Percentiles rank a stretch among this genome's conserved stretches.
phyloP scores from a whole-genome alignment of 2,797 vertebrate genomes.

The Serranus cabrilla region DNA sequence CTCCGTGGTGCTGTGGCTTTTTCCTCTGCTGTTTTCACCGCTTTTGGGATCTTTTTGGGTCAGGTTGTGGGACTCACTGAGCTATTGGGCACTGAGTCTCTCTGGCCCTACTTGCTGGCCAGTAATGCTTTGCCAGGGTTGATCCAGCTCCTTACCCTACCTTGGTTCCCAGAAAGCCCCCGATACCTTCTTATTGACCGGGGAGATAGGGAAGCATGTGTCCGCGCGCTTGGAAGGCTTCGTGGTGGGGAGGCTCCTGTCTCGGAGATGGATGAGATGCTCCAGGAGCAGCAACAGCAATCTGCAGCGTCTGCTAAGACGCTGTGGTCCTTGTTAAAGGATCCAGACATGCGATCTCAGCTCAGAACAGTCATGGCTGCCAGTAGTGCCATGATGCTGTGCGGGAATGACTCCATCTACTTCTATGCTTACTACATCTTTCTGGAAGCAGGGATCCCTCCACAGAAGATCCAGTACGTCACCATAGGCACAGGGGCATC shows the following conservation, averaged over 20 bases:
- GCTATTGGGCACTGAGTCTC: constrained; percentile 86
- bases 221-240: constrained; percentile 84
- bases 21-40: constrained; percentile 91
- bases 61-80: constrained; percentile 91
- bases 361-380: constrained; percentile 85
- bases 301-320: constrained; percentile 60
- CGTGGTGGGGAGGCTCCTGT: constrained; percentile 80
- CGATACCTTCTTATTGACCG: constrained; percentile 92
- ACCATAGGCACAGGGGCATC: constrained; percentile 90
- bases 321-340: constrained; percentile 85
- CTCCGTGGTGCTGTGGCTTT: constrained; percentile 90
- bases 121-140: constrained; percentile 88
- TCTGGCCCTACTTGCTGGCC: constrained; percentile 91
- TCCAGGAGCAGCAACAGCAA: constrained; percentile 81
- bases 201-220: constrained; percentile 87
- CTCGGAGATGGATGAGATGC: constrained; percentile 90
- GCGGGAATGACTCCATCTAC: constrained; percentile 92
- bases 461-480: constrained; percentile 87
- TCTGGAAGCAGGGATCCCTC: constrained; percentile 86
- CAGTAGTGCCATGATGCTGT: constrained; percentile 93
- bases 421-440: constrained; percentile 93
- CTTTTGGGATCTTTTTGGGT: constrained; percentile 90
- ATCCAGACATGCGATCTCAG: constrained; percentile 81
- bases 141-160: constrained; percentile 89
- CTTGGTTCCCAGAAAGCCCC: constrained; percentile 93